Evolutionary conservation across 2,888 invertebrate species (phyloP).

Genomic region (Pachycephus smyrnensis): DNA sequence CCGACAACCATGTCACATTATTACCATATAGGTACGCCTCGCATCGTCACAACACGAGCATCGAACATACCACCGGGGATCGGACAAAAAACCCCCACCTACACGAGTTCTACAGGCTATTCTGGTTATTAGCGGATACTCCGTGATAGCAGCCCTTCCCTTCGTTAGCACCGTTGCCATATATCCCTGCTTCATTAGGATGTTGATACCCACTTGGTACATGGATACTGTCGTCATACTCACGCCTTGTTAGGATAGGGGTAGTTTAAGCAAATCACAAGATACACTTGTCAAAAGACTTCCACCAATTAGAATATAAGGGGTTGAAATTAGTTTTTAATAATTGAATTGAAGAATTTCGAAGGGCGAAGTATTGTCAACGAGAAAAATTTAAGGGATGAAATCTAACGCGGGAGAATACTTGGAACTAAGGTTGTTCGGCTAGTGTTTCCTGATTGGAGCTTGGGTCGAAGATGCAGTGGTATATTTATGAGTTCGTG

Average conservation of each 20-base stretch:
- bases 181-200: background rate
- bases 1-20: slow-evolving; percentile 66
- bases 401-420: background rate
- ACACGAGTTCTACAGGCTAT: slow-evolving; percentile 34
- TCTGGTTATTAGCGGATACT: slow-evolving; percentile 27
- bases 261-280: background rate
- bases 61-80: slow-evolving; percentile 31
- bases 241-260: background rate
- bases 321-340: background rate
- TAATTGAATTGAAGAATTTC: background rate
- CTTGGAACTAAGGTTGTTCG: background rate
- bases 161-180: background rate
- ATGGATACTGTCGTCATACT: background rate
- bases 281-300: background rate
- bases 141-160: background rate
- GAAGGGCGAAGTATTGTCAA: background rate
- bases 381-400: background rate
- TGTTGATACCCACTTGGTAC: background rate
- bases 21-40: slow-evolving; percentile 63
- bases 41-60: slow-evolving; percentile 61
- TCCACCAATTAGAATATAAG: background rate
- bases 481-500: background rate
- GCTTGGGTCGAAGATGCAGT: background rate
- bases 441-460: background rate
- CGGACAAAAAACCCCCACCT: slow-evolving; percentile 33